These are phyloP conservation scores for Penaeus indicus DNA, from an alignment of 1,140 invertebrate genomes.

Conservation along the genomic window DNA sequence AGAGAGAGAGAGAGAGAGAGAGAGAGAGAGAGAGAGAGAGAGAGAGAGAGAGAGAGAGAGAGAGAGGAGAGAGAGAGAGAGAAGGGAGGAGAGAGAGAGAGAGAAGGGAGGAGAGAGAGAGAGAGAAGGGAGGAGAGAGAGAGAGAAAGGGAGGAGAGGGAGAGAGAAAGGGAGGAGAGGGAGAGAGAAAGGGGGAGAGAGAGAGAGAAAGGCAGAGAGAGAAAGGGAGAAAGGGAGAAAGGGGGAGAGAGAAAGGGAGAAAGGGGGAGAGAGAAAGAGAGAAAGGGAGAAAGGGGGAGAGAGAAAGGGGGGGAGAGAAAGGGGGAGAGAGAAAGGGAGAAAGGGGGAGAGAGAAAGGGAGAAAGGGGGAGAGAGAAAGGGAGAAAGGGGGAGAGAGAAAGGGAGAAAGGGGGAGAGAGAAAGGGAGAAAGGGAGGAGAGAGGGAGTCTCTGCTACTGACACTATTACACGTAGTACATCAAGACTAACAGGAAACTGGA, in stretches of 20 bases:
- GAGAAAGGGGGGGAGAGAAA: no score
- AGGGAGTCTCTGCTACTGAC: neutral
- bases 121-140: neutral
- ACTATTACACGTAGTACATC: no score
- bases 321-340: neutral
- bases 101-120: constrained; percentile 25
- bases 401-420: neutral
- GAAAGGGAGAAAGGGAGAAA: no score
- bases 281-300: no score
- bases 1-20: neutral
- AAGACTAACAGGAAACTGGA: no score
- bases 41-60: neutral
- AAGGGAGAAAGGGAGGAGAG: neutral
- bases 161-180: neutral
- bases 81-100: neutral
- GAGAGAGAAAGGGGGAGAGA: no score
- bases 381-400: neutral
- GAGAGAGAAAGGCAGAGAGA: no score
- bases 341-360: no score
- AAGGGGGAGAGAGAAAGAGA: no score
- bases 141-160: neutral
- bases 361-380: neutral
- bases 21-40: neutral
- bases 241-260: no score
- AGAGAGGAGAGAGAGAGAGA: neutral